These are phyloP conservation scores for Amniataba percoides DNA, from an alignment of 2,797 vertebrate species.

Conservation along the genomic window DNA sequence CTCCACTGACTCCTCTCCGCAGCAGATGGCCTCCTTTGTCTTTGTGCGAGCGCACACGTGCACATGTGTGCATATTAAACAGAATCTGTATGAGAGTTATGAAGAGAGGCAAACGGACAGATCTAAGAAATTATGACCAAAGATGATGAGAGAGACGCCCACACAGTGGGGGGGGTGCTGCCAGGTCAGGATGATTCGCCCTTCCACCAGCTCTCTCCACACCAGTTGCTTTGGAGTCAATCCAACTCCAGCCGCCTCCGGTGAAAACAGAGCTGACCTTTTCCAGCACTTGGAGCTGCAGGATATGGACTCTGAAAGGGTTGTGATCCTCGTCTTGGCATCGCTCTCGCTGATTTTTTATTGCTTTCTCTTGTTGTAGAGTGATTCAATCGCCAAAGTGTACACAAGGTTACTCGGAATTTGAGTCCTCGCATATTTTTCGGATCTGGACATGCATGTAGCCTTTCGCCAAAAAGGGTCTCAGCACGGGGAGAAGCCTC, in stretches of 20 bases:
- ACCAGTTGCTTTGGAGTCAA: constrained; percentile 70
- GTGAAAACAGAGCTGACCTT: constrained; percentile 77
- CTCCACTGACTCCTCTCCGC: constrained; percentile 56
- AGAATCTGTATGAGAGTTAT: constrained; percentile 21
- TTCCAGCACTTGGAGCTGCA: constrained; percentile 56
- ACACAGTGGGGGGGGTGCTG: constrained; percentile 52
- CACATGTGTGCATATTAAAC: constrained; percentile 62
- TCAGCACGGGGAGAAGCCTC: not conserved
- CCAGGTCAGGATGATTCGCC: constrained; percentile 60
- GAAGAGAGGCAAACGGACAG: constrained; percentile 36
- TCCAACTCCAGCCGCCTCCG: constrained; percentile 64
- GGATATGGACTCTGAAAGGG: constrained; percentile 71
- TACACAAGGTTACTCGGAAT: constrained; percentile 32
- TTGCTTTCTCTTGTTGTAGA: constrained; percentile 56
- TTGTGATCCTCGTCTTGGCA: constrained; percentile 67
- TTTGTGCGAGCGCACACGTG: constrained; percentile 46
- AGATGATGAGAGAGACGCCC: constrained; percentile 52
- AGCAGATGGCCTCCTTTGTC: constrained; percentile 68
- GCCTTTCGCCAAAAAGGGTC: constrained; percentile 22
- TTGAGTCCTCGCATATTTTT: constrained; percentile 31
- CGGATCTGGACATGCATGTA: constrained; percentile 31
- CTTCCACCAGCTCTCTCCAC: constrained; percentile 50
- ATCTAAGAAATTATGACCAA: constrained; percentile 45
- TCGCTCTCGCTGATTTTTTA: constrained; percentile 61
- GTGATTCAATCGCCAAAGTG: constrained; percentile 38